Evolutionary conservation across 2,113 vertebrate genomes (phyloP).

Genomic region (Gasterosteus nipponicus): DNA sequence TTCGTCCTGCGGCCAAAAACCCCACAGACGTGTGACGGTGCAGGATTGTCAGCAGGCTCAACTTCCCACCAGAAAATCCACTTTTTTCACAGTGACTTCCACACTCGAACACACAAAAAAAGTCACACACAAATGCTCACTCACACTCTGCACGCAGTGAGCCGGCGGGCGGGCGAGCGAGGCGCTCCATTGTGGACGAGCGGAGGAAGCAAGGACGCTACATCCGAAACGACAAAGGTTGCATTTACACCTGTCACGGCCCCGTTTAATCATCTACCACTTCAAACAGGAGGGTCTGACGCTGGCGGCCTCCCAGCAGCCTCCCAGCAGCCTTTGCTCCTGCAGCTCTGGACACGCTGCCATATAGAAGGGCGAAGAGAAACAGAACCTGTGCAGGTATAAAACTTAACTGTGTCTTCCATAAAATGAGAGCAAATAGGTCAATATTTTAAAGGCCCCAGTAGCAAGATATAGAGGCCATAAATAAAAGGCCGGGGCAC

Average conservation of each 20-base stretch:
- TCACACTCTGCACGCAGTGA: neutral
- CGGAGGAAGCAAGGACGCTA: conserved; percentile 64
- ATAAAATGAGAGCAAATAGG: conserved; percentile 75
- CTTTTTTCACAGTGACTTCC: conserved; percentile 16
- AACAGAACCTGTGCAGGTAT: conserved; percentile 41
- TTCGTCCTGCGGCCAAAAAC: neutral
- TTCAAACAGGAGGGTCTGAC: conserved; percentile 88
- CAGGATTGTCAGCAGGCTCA: conserved; percentile 1
- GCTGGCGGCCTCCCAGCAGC: conserved; percentile 66
- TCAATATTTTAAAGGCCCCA: conserved; percentile 55
- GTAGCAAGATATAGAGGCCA: neutral
- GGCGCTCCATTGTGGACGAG: conserved; percentile 69
- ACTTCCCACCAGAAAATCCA: conserved; percentile 2
- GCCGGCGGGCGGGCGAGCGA: conserved; percentile 68
- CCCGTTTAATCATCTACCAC: conserved; percentile 99
- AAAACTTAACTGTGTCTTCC: conserved; percentile 70
- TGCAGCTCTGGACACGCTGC: conserved; percentile 32
- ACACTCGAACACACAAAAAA: conserved; percentile 28
- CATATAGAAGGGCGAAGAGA: conserved; percentile 1
- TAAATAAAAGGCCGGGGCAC: conserved; percentile 47
- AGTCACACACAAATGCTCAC: conserved; percentile 13
- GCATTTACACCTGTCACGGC: conserved; percentile 94
- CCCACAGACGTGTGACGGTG: conserved; percentile 26
- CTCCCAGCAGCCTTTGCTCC: conserved; percentile 71
- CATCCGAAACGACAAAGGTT: conserved; percentile 95